These are phyloP conservation scores for Sebastolobus altivelis DNA, from an alignment of 2,797 vertebrate species.

Conservation along the genomic window DNA sequence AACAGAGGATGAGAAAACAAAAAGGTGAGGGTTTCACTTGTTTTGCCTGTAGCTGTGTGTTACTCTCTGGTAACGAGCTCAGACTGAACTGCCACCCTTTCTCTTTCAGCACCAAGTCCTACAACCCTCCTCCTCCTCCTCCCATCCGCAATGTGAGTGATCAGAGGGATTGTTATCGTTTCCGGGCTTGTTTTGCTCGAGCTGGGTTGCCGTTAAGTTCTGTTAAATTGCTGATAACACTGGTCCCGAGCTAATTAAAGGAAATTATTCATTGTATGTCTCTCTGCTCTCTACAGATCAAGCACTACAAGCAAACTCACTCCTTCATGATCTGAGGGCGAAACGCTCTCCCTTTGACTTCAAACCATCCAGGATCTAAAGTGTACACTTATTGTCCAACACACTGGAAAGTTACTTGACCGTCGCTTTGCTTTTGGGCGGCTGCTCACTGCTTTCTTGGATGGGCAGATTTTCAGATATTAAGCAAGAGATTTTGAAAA, in stretches of 20 bases:
- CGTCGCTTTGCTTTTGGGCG: neutral
- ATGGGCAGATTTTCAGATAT: neutral
- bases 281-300: conserved; percentile 74
- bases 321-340: conserved; percentile 83
- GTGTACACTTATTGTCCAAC: neutral
- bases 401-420: neutral
- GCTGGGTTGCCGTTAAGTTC: conserved; percentile 27
- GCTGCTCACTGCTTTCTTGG: neutral
- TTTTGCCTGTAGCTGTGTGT: neutral
- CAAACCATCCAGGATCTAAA: neutral
- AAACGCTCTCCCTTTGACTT: neutral
- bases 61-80: conserved; percentile 14
- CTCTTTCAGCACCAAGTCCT: conserved; percentile 71
- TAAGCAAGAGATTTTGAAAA: conserved; percentile 4
- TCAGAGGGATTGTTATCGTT: conserved; percentile 49
- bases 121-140: conserved; percentile 72
- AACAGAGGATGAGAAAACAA: conserved; percentile 74
- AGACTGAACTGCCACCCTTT: conserved; percentile 39
- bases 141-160: conserved; percentile 78
- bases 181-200: conserved; percentile 35
- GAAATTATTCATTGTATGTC: conserved; percentile 43
- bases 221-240: conserved; percentile 42
- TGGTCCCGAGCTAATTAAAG: conserved; percentile 34
- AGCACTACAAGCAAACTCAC: conserved; percentile 82
- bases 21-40: conserved; percentile 65